phyloP scores from a whole-genome alignment of 1,140 invertebrate genomes.

The Diploscapter pachys region DNA sequence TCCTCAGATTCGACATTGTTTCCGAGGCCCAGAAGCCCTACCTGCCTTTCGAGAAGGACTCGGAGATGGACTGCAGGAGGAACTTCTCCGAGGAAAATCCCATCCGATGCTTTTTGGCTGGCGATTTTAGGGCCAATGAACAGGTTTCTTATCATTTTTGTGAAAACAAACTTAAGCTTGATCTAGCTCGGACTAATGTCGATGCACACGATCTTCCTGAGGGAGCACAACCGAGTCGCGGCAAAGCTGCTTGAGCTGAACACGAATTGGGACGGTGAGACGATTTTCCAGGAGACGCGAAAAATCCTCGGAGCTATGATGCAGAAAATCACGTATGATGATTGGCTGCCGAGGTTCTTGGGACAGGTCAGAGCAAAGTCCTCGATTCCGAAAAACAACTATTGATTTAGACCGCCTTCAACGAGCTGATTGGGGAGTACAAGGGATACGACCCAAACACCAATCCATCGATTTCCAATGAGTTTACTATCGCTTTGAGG shows the following conservation, averaged over 20 bases:
- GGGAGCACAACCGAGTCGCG: conserved; percentile 92
- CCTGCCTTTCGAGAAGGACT: conserved; percentile 79
- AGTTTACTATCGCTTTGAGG: conserved; percentile 86
- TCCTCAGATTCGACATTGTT: conserved; percentile 75
- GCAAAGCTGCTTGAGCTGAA: conserved; percentile 74
- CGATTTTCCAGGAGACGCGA: conserved; percentile 79
- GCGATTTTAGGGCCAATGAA: conserved; percentile 82
- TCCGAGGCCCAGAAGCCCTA: conserved; percentile 74
- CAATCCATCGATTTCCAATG: conserved; percentile 84
- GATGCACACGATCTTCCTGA: conserved; percentile 95
- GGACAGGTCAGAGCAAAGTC: conserved; percentile 64
- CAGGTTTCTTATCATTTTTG: conserved; percentile 59
- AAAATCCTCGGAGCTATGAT: conserved; percentile 91
- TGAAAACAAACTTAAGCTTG: background rate
- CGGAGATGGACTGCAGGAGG: conserved; percentile 64
- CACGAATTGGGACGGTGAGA: conserved; percentile 90
- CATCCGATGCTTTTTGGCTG: conserved; percentile 80
- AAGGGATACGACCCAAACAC: conserved; percentile 75
- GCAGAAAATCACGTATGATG: conserved; percentile 89
- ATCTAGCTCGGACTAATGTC: conserved; percentile 71
- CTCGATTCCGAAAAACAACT: too few species aligned
- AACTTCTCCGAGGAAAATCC: conserved; percentile 54
- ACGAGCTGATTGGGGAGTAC: conserved; percentile 63
- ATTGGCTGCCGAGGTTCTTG: conserved; percentile 85
- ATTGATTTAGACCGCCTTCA: too few species aligned